phyloP scores from a whole-genome alignment of 2,113 vertebrate species.

The Pterophyllum scalare region DNA sequence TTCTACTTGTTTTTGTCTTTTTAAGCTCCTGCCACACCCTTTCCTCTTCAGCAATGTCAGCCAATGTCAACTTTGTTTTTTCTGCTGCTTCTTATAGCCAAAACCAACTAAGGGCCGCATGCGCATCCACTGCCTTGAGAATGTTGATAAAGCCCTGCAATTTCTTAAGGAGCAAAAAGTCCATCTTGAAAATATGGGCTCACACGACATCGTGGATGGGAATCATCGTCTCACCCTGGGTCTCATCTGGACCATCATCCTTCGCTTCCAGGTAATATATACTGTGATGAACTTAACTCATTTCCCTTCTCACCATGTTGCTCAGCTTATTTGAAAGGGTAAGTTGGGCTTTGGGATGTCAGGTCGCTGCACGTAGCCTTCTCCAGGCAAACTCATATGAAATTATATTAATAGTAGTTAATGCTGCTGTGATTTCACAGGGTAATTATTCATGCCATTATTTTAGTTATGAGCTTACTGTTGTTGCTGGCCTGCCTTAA shows the following conservation, averaged over 20 bases:
- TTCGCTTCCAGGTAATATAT: constrained; percentile 89
- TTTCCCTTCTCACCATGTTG: background rate
- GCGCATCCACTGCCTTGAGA: constrained; percentile 95
- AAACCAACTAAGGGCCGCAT: constrained; percentile 93
- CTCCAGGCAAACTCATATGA: constrained; percentile 15
- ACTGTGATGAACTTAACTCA: background rate
- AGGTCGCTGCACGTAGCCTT: constrained; percentile 31
- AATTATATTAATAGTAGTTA: background rate
- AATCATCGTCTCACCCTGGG: constrained; percentile 94
- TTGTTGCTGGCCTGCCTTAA: background rate
- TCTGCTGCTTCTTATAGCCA: constrained; percentile 75
- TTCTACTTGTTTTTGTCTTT: constrained; percentile 1
- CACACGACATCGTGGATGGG: constrained; percentile 94
- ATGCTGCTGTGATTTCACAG: background rate
- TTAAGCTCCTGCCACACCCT: background rate
- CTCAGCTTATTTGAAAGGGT: background rate
- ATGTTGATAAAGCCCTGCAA: constrained; percentile 94
- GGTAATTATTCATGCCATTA: background rate
- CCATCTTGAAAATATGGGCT: constrained; percentile 94
- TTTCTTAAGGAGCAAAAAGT: constrained; percentile 95
- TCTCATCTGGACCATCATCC: constrained; percentile 96
- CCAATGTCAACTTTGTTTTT: background rate
- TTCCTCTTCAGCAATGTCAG: background rate
- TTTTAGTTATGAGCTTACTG: background rate
- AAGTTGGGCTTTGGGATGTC: background rate